phyloP scores from a whole-genome alignment of 2,797 vertebrate species.

The Oreonectes daqikongensis region DNA sequence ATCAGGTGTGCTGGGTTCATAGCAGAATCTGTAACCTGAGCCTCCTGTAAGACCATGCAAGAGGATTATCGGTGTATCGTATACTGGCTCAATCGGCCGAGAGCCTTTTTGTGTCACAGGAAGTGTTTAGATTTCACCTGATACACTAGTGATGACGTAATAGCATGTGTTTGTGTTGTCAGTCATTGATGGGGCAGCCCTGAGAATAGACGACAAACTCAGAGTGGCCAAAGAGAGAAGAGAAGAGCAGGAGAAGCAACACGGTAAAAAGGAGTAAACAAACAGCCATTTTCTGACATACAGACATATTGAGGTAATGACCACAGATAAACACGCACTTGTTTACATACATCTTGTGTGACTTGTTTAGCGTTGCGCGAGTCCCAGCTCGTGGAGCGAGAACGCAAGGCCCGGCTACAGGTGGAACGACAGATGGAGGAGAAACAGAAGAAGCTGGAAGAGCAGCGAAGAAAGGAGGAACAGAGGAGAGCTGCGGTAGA shows the following conservation, averaged over 20 bases:
- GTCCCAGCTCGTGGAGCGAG: slow-evolving; percentile 89
- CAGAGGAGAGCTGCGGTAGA: slow-evolving; percentile 87
- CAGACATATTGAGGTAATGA: neutral
- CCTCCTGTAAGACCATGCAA: slow-evolving; percentile 28
- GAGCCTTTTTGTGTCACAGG: slow-evolving; percentile 10
- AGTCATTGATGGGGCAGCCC: slow-evolving; percentile 88
- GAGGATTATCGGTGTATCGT: slow-evolving; percentile 38
- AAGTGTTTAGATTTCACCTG: slow-evolving; percentile 42
- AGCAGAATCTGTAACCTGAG: slow-evolving; percentile 47
- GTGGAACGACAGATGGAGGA: slow-evolving; percentile 93
- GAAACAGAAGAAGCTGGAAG: slow-evolving; percentile 86
- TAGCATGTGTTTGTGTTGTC: slow-evolving; percentile 51
- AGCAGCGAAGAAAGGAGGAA: slow-evolving; percentile 90
- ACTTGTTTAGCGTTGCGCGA: slow-evolving; percentile 81
- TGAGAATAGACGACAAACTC: slow-evolving; percentile 90
- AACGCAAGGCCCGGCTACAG: slow-evolving; percentile 86
- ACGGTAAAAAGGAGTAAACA: slow-evolving; percentile 77
- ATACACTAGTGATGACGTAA: slow-evolving; percentile 10
- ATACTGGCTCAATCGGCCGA: slow-evolving; percentile 1
- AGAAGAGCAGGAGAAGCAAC: slow-evolving; percentile 87
- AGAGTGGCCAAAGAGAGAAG: slow-evolving; percentile 90
- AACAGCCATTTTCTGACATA: neutral
- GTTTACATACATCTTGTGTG: neutral
- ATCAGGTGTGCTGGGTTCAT: slow-evolving; percentile 47
- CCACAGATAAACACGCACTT: slow-evolving; percentile 5